These are phyloP conservation scores for Horisme vitalbata DNA, from an alignment of 2,888 invertebrate genomes.

Conservation along the genomic window DNA sequence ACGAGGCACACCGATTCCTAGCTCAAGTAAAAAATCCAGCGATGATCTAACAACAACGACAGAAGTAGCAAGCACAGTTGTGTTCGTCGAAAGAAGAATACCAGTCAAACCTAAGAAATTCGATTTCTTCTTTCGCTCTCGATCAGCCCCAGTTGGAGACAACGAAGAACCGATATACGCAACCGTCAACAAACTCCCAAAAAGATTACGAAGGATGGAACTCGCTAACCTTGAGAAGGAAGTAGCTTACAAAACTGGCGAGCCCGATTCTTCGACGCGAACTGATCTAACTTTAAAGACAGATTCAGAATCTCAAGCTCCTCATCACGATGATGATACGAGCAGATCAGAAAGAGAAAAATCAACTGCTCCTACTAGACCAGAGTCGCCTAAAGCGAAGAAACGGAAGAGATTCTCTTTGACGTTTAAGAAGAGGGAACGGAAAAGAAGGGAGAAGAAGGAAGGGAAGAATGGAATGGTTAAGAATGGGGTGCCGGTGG, in stretches of 20 bases:
- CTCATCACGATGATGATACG: conserved; percentile 72
- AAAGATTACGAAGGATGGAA: conserved; percentile 74
- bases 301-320: conserved; percentile 68
- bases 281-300: conserved; percentile 72
- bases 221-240: conserved; percentile 76
- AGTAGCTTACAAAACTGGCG: conserved; percentile 69
- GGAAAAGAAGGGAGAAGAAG: conserved; percentile 72
- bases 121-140: conserved; percentile 75
- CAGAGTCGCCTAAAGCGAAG: conserved; percentile 73
- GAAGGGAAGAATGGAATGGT: conserved; percentile 60
- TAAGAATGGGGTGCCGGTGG: conserved; percentile 63
- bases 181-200: conserved; percentile 77
- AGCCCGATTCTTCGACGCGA: conserved; percentile 68
- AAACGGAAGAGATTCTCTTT: conserved; percentile 75
- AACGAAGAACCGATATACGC: conserved; percentile 79
- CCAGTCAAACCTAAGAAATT: conserved; percentile 74
- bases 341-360: conserved; percentile 75
- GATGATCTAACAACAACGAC: conserved; percentile 74
- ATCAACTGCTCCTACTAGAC: conserved; percentile 63
- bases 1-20: conserved; percentile 64
- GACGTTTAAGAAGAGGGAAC: conserved; percentile 74
- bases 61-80: conserved; percentile 78
- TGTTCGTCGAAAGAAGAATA: conserved; percentile 76
- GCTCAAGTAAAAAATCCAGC: conserved; percentile 59
- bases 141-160: conserved; percentile 78